A percentile compares a stretch with the other conserved stretches of the same genome.
Conservation (phyloP, 2,113 vertebrate genomes). For the Stigmatopora nigra region DNA sequence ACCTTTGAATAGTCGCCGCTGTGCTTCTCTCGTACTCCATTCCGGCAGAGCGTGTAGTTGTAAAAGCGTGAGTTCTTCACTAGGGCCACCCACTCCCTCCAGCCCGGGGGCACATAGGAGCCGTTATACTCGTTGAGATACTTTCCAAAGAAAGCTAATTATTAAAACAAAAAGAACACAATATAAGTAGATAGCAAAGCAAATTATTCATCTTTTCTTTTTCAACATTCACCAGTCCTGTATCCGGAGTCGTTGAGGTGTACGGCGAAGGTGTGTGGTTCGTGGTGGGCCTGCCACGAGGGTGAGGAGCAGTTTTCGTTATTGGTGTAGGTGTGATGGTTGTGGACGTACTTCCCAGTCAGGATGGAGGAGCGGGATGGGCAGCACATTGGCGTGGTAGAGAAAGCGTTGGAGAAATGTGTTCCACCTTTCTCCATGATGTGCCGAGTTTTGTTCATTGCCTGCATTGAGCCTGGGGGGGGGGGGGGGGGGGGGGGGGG, state of each 20-base stretch:
- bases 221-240: conserved; percentile 78
- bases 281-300: conserved; percentile 93
- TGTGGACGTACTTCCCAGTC: conserved; percentile 95
- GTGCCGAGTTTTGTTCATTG: conserved; percentile 92
- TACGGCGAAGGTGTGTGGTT: conserved; percentile 86
- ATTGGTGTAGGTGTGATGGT: conserved; percentile 98
- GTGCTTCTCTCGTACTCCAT: conserved; percentile 88
- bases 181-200: background rate
- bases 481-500: too few species aligned
- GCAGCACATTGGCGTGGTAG: conserved; percentile 97
- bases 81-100: conserved; percentile 95
- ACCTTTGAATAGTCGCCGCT: conserved; percentile 86
- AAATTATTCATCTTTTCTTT: background rate
- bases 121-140: conserved; percentile 98
- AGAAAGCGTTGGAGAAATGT: conserved; percentile 92
- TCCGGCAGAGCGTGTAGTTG: conserved; percentile 93
- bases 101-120: conserved; percentile 92
- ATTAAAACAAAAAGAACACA: conserved; percentile 2
- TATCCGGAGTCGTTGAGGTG: conserved; percentile 94
- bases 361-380: conserved; percentile 93
- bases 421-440: conserved; percentile 93
- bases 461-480: conserved; percentile 90
- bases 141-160: conserved; percentile 91
- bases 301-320: conserved; percentile 98
- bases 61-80: conserved; percentile 97